Evolutionary conservation across 2,888 invertebrate species (phyloP).

Genomic region (Auanema sp.): DNA sequence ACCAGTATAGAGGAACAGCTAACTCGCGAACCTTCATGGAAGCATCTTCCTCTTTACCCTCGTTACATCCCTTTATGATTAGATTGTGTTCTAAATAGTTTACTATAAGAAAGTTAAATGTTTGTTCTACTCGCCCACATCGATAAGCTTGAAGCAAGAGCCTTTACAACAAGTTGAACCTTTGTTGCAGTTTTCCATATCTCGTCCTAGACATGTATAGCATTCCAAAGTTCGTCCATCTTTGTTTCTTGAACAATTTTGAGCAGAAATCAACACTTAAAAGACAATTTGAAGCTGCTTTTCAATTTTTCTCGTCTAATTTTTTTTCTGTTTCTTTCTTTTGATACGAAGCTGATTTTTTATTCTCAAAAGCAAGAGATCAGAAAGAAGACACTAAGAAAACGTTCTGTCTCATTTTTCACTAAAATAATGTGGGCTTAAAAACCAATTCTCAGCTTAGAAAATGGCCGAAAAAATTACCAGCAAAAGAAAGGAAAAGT

Average conservation of each 20-base stretch:
- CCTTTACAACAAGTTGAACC: slow-evolving; percentile 54
- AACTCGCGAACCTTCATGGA: slow-evolving; percentile 53
- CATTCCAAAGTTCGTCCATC: slow-evolving; percentile 30
- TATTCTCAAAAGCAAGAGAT: too few relatives aligned
- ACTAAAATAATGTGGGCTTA: too few relatives aligned
- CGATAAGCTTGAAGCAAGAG: slow-evolving; percentile 52
- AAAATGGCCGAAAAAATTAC: background rate
- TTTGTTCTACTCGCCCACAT: slow-evolving; percentile 32
- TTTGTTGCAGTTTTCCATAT: slow-evolving; percentile 47
- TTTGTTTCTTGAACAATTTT: slow-evolving; percentile 32
- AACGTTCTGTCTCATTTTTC: too few relatives aligned
- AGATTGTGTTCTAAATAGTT: slow-evolving; percentile 40
- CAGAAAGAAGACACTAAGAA: too few relatives aligned
- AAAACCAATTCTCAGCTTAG: background rate
- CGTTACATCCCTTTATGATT: slow-evolving; percentile 52
- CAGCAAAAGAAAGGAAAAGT: background rate
- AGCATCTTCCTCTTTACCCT: slow-evolving; percentile 46
- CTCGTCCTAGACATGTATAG: slow-evolving; percentile 51
- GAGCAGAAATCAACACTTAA: background rate
- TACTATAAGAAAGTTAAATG: background rate
- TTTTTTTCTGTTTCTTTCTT: too few relatives aligned
- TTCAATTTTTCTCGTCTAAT: too few relatives aligned
- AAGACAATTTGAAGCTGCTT: too few relatives aligned
- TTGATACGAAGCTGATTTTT: too few relatives aligned
- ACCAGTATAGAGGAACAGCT: slow-evolving; percentile 47